Evolutionary conservation across 2,113 vertebrate genomes (phyloP).

Genomic region (Macaca nemestrina): DNA sequence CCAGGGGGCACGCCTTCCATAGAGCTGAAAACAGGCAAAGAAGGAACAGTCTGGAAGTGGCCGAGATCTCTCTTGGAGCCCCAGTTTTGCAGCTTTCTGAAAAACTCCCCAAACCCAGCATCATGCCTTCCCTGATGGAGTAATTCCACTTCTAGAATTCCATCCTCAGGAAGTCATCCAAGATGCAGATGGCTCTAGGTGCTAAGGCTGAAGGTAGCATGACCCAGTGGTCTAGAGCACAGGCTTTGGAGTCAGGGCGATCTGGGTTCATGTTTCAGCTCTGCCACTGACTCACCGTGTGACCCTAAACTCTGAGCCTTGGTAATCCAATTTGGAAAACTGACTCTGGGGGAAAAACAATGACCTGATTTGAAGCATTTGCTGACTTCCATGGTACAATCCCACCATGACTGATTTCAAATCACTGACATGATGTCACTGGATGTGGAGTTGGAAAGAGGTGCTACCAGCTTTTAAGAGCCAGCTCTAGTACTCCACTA

Average conservation of each 20-base stretch:
- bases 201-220: not conserved
- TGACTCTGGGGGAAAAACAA: not conserved
- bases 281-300: not conserved
- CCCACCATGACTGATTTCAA: not conserved
- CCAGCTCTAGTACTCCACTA: accelerated
- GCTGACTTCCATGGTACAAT: not conserved
- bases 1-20: conserved; percentile 95
- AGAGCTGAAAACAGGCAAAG: conserved; percentile 85
- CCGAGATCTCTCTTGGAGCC: not conserved
- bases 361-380: not conserved
- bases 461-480: accelerated
- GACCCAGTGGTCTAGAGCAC: not conserved
- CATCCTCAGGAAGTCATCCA: not conserved
- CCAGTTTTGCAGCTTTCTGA: not conserved
- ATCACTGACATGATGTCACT: not conserved
- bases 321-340: not conserved
- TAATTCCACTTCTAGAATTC: not conserved
- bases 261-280: not conserved
- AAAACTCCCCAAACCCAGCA: not conserved
- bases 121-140: accelerated
- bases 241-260: not conserved
- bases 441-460: not conserved
- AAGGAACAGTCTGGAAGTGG: not conserved
- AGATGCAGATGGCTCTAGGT: not conserved
- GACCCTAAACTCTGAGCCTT: not conserved